Evolutionary conservation across 2,113 vertebrate genomes (phyloP), one percentile per base, ranked within the genome.

Genomic region (Rhabdornis inornatus): DNA sequence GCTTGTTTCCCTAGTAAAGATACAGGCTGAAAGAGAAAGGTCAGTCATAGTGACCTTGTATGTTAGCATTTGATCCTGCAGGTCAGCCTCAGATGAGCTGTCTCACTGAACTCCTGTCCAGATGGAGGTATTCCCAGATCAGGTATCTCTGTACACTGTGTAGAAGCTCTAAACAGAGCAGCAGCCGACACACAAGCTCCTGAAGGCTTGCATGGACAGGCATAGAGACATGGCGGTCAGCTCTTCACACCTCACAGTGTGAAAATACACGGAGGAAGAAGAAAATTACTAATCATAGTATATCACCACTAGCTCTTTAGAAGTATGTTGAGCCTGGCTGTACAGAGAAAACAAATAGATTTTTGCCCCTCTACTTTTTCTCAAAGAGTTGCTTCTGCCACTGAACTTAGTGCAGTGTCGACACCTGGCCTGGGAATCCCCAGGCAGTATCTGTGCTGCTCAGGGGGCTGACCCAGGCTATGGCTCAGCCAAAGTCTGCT

Each of bases 301-400:
- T 39, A 15, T 21, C 2, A 2, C 31, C 37, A n/a, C 0, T 42
- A 89, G 28, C 10, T 69, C 22, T 56, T 72, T 39, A 83, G 79
- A 83, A n/a, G 10, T 37, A 37, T 1, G 0, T 15, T 61, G 15
- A 86, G 3, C 8, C 37, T 53, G n/a, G 1, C 7, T n/a, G 17
- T 68, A 53, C 37, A 55, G 24, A 61, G 6, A 28, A 55, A 76
- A 50, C 9, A 68, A 33, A 5, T 15, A 52, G 3, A 8, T 6
- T 53, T 83, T 82, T 75, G 2, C 7, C 7, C 6, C 21, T 88
- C 17, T 7, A 2, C 1, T 39, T 85, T 68, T 89, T 63, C 33
- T 64, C 27, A 13, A 52, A 69, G 52, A 31, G 9, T 33, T 49
- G 40, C 59, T 47, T 8, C 27, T 80, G 18, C 7, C 31, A 27